Evolutionary conservation across 2,797 vertebrate species (phyloP), one percentile per base, ranked within the genome.

Genomic region (Adelosebastes latens): DNA sequence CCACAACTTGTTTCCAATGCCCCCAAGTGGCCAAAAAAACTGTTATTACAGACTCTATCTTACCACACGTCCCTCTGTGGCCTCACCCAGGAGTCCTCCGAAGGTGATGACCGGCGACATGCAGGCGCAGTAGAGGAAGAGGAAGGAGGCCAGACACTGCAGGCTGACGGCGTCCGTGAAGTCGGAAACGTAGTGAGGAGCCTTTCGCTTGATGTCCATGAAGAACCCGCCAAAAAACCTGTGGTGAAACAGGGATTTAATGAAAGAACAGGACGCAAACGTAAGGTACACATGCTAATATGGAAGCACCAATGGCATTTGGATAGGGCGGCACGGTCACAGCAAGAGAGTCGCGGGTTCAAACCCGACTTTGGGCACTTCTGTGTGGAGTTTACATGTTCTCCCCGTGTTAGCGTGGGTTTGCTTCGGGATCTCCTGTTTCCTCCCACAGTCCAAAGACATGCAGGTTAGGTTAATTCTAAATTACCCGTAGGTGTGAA

Each of bases 61-160:
- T 97, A 99, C 99, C 97, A 99, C 98, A 71, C 97, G 97, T 72
- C 98, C 98, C 95, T 99, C 99, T 5, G 99, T 99, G 86, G 98
- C 99, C 93, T 99, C 99, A 88, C 99, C 99, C 89, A 99, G 95
- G 61, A 99, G 96, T 81, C 99, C 99, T 89, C 99, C 99, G 12
- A 99, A 99, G 3, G 99, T 99, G 95, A 99, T 99, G 91, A 99
- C 99, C 34, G 99, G 99, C 76, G 99, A 99, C 99, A 99, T 99
- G 93, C 99, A 99, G 79, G 99, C 99, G 93, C 99, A 99, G 96
- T 99, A 99, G 83, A 99, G 97, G 91, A 99, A 99, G 25, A 99
- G 96, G 94, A 99, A 98, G 13, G 99, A 99, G 77, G 99, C 99
- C 93, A 99, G 94, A 96, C 99, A 99, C 93, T 99, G 98, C 89